Percentiles rank a stretch among this genome's conserved stretches.
Conservation (phyloP, 2,797 vertebrate genomes). For the Neoniphon sammara region DNA sequence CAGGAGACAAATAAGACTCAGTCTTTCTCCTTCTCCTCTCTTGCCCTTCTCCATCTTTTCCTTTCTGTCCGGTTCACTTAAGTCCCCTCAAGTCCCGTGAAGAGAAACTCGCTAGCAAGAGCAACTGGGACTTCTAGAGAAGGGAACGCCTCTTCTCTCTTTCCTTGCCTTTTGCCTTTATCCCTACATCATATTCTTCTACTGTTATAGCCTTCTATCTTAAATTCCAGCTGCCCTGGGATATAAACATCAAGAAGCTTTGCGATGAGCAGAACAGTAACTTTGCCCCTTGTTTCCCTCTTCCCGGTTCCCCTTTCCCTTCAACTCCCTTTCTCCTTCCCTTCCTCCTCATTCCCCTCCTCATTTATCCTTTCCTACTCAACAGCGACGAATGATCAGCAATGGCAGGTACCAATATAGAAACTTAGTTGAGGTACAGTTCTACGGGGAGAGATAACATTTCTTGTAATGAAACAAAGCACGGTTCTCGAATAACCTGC, state of each 20-base stretch:
- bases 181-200: conserved; percentile 4
- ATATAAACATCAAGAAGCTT: too few species aligned
- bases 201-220: conserved; percentile 1
- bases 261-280: too few species aligned
- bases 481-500: background rate
- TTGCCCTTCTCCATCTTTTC: conserved; percentile 21
- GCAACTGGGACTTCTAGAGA: conserved; percentile 83
- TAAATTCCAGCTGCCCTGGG: too few species aligned
- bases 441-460: too few species aligned
- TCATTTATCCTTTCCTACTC: conserved; percentile 4
- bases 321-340: background rate
- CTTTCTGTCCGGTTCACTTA: conserved; percentile 14
- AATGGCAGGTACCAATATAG: background rate
- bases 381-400: conserved; percentile 22
- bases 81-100: conserved; percentile 75
- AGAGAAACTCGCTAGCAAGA: conserved; percentile 85
- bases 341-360: background rate
- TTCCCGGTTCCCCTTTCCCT: background rate
- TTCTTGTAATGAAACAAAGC: too few species aligned
- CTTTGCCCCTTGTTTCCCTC: background rate
- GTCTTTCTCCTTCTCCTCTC: background rate
- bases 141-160: background rate
- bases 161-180: background rate
- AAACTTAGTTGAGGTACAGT: conserved; percentile 36
- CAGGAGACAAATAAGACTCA: conserved; percentile 3